Percentiles rank a stretch among this genome's conserved stretches.
These are phyloP conservation scores for Lateolabrax maculatus DNA, from an alignment of 2,797 vertebrate species.

Conservation along the genomic window DNA sequence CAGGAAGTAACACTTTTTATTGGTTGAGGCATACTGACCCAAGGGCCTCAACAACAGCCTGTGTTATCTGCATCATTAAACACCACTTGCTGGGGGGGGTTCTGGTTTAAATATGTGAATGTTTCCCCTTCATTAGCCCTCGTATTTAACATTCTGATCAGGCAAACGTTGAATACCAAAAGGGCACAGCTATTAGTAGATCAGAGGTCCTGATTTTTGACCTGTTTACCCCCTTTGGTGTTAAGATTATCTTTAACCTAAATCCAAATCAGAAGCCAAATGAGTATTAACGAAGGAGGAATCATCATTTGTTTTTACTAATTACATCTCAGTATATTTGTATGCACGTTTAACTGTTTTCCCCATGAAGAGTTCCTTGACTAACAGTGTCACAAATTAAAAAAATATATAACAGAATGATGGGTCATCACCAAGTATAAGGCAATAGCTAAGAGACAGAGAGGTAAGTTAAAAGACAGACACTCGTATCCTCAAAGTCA, in stretches of 20 bases:
- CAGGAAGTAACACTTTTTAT: conserved; percentile 5
- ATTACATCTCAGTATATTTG: background rate
- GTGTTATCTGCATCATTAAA: conserved; percentile 68
- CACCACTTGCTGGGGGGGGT: conserved; percentile 46
- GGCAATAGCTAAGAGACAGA: background rate
- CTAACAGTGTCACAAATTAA: background rate
- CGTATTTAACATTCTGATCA: conserved; percentile 80
- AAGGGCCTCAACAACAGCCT: conserved; percentile 33
- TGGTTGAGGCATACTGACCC: conserved; percentile 25
- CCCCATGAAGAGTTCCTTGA: background rate
- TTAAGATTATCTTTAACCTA: conserved; percentile 37
- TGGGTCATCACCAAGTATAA: too few relatives aligned
- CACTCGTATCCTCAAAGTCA: background rate
- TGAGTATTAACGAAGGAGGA: background rate
- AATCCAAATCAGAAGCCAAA: conserved; percentile 24
- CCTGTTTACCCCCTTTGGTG: conserved; percentile 16
- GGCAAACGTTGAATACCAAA: conserved; percentile 40
- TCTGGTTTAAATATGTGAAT: conserved; percentile 64
- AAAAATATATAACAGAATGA: background rate
- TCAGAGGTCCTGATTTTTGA: conserved; percentile 44
- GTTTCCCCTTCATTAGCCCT: conserved; percentile 61
- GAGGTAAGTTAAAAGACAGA: background rate
- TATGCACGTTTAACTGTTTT: background rate
- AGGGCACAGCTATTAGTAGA: conserved; percentile 58
- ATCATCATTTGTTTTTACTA: background rate